Percentiles rank a stretch among this genome's conserved stretches.
Evolutionary conservation across 2,797 vertebrate genomes (phyloP).

Genomic region (Lycodopsis pacificus): DNA sequence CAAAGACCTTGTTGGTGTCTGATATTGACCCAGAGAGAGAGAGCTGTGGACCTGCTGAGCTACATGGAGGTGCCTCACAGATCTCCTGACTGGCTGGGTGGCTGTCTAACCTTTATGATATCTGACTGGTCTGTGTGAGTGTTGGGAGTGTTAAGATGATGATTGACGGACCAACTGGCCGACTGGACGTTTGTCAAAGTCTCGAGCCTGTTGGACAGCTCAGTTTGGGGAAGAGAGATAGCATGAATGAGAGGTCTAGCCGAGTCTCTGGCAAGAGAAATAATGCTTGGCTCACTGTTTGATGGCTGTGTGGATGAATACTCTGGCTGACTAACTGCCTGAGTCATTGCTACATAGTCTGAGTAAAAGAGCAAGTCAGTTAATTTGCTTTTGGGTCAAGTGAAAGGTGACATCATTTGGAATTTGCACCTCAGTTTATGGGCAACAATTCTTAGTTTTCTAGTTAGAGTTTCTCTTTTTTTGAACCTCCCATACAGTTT

Average conservation of each 20-base stretch:
- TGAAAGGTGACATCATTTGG: slow-evolving; percentile 10
- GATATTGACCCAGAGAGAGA: slow-evolving; percentile 87
- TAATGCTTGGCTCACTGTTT: slow-evolving; percentile 30
- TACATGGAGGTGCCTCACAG: slow-evolving; percentile 87
- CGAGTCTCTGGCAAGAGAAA: slow-evolving; percentile 38
- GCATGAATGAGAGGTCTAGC: slow-evolving; percentile 45
- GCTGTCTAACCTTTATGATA: slow-evolving; percentile 16
- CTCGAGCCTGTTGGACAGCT: slow-evolving; percentile 14
- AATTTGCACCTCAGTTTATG: neutral
- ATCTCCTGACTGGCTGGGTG: slow-evolving; percentile 8
- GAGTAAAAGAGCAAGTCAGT: slow-evolving; percentile 9
- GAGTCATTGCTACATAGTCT: slow-evolving; percentile 34
- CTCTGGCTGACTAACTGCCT: slow-evolving; percentile 34
- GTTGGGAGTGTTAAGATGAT: slow-evolving; percentile 1
- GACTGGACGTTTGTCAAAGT: slow-evolving; percentile 38
- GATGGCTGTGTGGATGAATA: slow-evolving; percentile 35
- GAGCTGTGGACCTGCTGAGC: slow-evolving; percentile 89
- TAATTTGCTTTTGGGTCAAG: slow-evolving; percentile 34
- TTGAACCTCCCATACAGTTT: neutral
- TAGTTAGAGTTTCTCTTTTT: neutral
- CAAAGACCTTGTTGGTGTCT: slow-evolving; percentile 87
- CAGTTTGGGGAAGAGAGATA: slow-evolving; percentile 33
- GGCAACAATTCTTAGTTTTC: neutral
- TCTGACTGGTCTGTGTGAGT: slow-evolving; percentile 24
- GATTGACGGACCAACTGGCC: slow-evolving; percentile 40